These are phyloP conservation scores for Noctua janthina DNA, from an alignment of 2,888 invertebrate species.

Conservation along the genomic window DNA sequence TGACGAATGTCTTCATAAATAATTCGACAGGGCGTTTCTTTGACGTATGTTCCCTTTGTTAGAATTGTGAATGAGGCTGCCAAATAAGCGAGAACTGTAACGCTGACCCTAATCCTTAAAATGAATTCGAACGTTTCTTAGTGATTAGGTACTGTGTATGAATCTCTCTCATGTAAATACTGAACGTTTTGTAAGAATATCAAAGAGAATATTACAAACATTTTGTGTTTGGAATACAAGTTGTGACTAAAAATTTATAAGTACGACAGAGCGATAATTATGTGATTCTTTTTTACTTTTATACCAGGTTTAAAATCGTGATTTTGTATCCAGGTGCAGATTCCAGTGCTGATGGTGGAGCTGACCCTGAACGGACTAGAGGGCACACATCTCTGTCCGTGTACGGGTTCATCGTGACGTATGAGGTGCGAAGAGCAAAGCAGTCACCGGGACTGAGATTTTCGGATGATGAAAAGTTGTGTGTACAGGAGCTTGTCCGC, in stretches of 20 bases:
- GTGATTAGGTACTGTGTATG: not conserved
- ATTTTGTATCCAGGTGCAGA: slow-evolving; percentile 84
- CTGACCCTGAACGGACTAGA: slow-evolving; percentile 90
- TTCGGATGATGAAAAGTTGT: too few relatives aligned
- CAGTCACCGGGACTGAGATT: too few relatives aligned
- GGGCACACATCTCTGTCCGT: too few relatives aligned
- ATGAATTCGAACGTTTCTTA: not conserved
- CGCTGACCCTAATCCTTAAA: not conserved
- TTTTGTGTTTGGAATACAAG: not conserved
- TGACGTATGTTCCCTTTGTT: slow-evolving; percentile 56
- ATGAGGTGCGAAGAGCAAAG: too few relatives aligned
- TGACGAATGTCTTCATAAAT: slow-evolving; percentile 72
- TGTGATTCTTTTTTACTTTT: not conserved
- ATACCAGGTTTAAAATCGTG: slow-evolving; percentile 23
- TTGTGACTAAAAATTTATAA: not conserved
- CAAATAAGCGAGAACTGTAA: not conserved
- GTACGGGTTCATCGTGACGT: too few relatives aligned
- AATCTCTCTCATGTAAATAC: not conserved
- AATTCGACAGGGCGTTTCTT: slow-evolving; percentile 71
- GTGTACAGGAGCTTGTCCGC: too few relatives aligned
- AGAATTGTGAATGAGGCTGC: slow-evolving; percentile 17
- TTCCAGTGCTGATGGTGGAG: slow-evolving; percentile 95
- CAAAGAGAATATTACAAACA: not conserved
- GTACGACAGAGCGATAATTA: not conserved
- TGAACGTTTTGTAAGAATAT: not conserved